Evolutionary conservation across 2,797 vertebrate species (phyloP).

Genomic region (Garrulus glandarius): DNA sequence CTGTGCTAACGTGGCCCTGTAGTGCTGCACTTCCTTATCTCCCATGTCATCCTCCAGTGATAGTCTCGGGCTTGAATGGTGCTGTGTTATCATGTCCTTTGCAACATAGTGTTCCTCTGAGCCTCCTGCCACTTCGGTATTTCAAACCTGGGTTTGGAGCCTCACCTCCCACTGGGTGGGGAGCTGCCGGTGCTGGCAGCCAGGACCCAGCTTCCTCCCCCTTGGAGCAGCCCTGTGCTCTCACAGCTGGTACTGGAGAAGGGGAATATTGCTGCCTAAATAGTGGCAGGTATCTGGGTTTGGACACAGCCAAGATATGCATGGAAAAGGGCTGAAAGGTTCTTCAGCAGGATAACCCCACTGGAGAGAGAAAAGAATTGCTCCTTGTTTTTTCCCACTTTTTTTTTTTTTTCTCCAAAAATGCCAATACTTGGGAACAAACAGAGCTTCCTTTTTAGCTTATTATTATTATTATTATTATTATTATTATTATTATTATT

Average conservation of each 20-base stretch:
- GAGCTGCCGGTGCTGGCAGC: not conserved
- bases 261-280: not conserved
- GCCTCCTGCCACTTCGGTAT: not conserved
- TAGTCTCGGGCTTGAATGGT: slow-evolving; percentile 40
- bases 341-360: not conserved
- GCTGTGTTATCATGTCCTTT: slow-evolving; percentile 47
- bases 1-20: slow-evolving; percentile 60
- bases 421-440: not conserved
- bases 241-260: not conserved
- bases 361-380: not conserved
- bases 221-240: not conserved
- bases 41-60: slow-evolving; percentile 69
- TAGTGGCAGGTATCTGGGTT: not conserved
- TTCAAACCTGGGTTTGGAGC: slow-evolving; percentile 9
- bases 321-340: not conserved
- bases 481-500: too few species aligned
- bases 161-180: accelerated
- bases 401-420: not conserved
- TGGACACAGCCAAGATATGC: too few species aligned
- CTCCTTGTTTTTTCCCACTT: not conserved
- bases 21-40: slow-evolving; percentile 72
- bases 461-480: too few species aligned
- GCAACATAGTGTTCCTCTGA: slow-evolving; percentile 5
- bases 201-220: not conserved
- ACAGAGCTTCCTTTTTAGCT: not conserved